Conservation (phyloP, 1,140 invertebrate genomes). For the Proctacanthus coquilletti region DNA sequence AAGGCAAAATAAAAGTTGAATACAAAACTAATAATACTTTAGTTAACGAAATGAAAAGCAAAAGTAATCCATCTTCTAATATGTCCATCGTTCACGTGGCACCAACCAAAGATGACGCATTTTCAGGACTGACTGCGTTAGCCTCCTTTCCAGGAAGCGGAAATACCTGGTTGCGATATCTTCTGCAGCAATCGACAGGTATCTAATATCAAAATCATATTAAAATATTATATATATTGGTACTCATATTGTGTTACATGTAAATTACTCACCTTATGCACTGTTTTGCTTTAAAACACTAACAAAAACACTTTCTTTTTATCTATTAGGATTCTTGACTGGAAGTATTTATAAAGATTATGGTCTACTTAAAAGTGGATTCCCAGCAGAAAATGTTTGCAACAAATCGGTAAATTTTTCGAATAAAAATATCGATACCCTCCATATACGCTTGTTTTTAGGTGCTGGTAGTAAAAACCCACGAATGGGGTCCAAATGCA, state of each 20-base stretch:
- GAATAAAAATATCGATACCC: slow-evolving; percentile 8
- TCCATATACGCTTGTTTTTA: neutral
- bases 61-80: slow-evolving; percentile 18
- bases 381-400: slow-evolving; percentile 57
- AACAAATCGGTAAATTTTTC: slow-evolving; percentile 42
- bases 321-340: slow-evolving; percentile 43
- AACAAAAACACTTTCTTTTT: slow-evolving; percentile 2
- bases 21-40: slow-evolving; percentile 8
- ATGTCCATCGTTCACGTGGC: slow-evolving; percentile 4
- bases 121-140: slow-evolving; percentile 36
- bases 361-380: slow-evolving; percentile 54
- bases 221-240: slow-evolving; percentile 5
- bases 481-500: slow-evolving; percentile 48
- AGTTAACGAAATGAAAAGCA: neutral
- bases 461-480: slow-evolving; percentile 59
- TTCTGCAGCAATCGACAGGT: slow-evolving; percentile 63
- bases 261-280: slow-evolving; percentile 4
- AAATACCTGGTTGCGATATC: slow-evolving; percentile 63
- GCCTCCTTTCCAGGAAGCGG: slow-evolving; percentile 65
- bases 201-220: slow-evolving; percentile 6
- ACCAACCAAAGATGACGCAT: slow-evolving; percentile 17
- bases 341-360: slow-evolving; percentile 68
- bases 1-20: too few relatives aligned
- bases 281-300: neutral
- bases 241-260: neutral